A percentile compares a stretch with the other conserved stretches of the same genome.
Conservation (phyloP, 2,888 invertebrate species). For the Taphrorychus bicolor region DNA sequence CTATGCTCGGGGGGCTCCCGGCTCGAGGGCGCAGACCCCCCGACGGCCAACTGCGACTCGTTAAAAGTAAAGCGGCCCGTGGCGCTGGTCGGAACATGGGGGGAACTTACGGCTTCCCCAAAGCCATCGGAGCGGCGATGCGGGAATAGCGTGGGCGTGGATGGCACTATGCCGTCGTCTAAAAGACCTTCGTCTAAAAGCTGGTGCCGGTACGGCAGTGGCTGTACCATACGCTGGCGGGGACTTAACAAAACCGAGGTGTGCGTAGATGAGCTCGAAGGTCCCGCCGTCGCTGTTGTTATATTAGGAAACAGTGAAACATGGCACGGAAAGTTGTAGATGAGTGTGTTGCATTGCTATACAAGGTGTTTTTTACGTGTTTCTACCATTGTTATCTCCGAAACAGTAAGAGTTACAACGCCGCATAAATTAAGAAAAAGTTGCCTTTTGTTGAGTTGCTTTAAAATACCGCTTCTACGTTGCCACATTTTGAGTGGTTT, state of each 20-base stretch:
- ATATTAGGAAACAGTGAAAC: neutral
- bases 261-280: constrained; percentile 53
- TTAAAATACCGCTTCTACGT: too few species aligned
- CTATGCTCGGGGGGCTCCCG: constrained; percentile 49
- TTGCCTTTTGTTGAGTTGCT: too few species aligned
- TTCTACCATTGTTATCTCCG: too few species aligned
- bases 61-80: constrained; percentile 71
- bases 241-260: constrained; percentile 54
- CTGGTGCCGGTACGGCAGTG: constrained; percentile 60
- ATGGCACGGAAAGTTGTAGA: neutral
- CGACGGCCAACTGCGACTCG: constrained; percentile 58
- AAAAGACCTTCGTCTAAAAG: constrained; percentile 64
- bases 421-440: too few species aligned
- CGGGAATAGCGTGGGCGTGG: constrained; percentile 86
- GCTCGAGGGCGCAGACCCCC: constrained; percentile 7
- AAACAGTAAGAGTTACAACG: too few species aligned
- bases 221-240: constrained; percentile 64
- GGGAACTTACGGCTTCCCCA: constrained; percentile 91
- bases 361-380: too few species aligned
- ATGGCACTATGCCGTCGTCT: constrained; percentile 83
- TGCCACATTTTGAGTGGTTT: too few species aligned
- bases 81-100: constrained; percentile 70
- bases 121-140: constrained; percentile 85
- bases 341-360: too few species aligned
- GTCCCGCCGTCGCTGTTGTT: constrained; percentile 19